Evolutionary conservation across 2,113 vertebrate genomes (phyloP).

Genomic region (Lethenteron camtschaticum): DNA sequence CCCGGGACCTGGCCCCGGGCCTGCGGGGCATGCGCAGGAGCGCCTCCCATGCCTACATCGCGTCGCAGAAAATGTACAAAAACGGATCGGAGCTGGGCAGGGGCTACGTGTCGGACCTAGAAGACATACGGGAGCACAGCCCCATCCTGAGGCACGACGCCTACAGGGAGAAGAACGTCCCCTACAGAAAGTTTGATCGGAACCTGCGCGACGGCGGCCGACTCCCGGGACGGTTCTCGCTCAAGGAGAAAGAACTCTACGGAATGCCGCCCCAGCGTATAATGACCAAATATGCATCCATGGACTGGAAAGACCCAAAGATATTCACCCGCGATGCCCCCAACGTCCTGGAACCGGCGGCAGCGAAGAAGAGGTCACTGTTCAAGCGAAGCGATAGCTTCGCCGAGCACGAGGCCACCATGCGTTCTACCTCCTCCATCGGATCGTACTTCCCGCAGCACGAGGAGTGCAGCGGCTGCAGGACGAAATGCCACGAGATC

Average conservation of each 20-base stretch:
- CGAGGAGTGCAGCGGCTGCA: constrained; percentile 4
- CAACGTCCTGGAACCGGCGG: neutral
- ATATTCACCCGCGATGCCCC: neutral
- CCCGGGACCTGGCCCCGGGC: neutral
- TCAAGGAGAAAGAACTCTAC: neutral
- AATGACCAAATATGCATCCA: neutral
- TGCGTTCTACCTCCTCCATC: neutral
- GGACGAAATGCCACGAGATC: neutral
- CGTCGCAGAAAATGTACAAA: neutral
- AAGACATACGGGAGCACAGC: constrained; percentile 4
- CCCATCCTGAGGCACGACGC: neutral
- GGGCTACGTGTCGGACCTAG: constrained; percentile 6
- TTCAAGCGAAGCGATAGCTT: constrained; percentile 1
- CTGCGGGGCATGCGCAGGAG: neutral
- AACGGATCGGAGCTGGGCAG: neutral
- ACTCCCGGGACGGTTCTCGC: constrained; percentile 1
- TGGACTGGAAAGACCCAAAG: constrained; percentile 3
- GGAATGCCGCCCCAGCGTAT: neutral
- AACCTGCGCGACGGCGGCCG: neutral
- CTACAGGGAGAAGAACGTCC: constrained; percentile 1
- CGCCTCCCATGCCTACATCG: neutral
- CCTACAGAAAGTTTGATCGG: constrained; percentile 5
- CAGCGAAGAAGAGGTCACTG: neutral
- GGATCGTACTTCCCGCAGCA: constrained; percentile 2
- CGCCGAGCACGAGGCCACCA: neutral